phyloP scores from a whole-genome alignment of 2,797 vertebrate genomes.

The Fistularia commersonii region DNA sequence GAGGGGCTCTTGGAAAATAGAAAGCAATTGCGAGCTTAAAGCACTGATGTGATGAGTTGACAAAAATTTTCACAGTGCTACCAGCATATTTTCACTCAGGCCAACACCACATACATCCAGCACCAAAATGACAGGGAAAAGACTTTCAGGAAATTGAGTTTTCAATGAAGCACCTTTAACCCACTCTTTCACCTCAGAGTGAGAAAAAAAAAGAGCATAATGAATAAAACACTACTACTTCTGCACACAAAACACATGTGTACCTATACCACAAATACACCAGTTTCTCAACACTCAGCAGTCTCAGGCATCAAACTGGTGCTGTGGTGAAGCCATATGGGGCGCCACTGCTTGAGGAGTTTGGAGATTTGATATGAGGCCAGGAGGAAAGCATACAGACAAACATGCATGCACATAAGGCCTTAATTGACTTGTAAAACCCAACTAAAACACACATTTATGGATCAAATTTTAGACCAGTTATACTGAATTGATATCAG shows the following conservation, averaged over 20 bases:
- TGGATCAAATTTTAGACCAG: conserved; percentile 69
- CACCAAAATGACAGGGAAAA: conserved; percentile 48
- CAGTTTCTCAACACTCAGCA: conserved; percentile 56
- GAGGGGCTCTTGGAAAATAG: conserved; percentile 33
- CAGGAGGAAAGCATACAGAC: conserved; percentile 13
- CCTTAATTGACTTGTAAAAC: conserved; percentile 80
- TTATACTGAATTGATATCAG: conserved; percentile 67
- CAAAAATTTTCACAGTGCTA: conserved; percentile 55
- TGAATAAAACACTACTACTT: conserved; percentile 18
- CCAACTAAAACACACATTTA: conserved; percentile 71
- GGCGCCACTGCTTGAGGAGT: conserved; percentile 54
- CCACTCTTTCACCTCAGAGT: conserved; percentile 22
- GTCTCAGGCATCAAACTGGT: conserved; percentile 57
- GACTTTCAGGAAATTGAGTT: conserved; percentile 65
- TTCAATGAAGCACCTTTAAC: conserved; percentile 52
- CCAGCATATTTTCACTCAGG: conserved; percentile 53
- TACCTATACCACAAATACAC: conserved; percentile 51
- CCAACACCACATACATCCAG: conserved; percentile 63
- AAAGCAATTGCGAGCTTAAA: conserved; percentile 57
- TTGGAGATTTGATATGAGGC: conserved; percentile 65
- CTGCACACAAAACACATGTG: conserved; percentile 30
- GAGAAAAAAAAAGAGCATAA: conserved; percentile 40
- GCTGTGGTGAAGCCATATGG: conserved; percentile 73
- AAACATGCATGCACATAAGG: conserved; percentile 31
- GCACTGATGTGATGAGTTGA: conserved; percentile 58